A percentile compares a stretch with the other conserved stretches of the same genome.
Evolutionary conservation across 2,113 vertebrate genomes (phyloP).

Genomic region (Pachycephala philippinensis): DNA sequence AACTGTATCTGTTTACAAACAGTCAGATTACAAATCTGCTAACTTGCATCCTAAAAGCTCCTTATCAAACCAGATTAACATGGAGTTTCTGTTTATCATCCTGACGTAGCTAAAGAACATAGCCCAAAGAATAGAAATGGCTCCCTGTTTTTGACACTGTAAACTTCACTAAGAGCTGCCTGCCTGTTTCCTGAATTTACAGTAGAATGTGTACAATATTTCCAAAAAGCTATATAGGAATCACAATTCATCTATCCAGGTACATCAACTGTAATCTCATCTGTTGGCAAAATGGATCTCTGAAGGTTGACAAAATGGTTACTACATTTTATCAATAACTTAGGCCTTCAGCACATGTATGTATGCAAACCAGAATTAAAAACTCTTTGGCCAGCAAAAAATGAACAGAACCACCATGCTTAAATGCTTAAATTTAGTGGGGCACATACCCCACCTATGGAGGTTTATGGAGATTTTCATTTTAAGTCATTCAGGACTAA

Average conservation of each 20-base stretch:
- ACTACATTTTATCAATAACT: background rate
- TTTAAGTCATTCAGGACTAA: background rate
- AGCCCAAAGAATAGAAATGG: background rate
- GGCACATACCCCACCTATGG: fast-evolving
- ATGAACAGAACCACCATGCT: background rate
- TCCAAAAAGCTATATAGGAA: background rate
- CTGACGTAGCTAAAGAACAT: background rate
- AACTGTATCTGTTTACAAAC: conserved; percentile 57
- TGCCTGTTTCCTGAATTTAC: background rate
- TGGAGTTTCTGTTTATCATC: conserved; percentile 26
- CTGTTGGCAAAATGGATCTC: background rate
- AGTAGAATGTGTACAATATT: background rate
- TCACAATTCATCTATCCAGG: background rate
- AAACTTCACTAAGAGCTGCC: background rate
- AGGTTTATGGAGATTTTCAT: background rate
- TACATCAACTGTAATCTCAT: background rate
- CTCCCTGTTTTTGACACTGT: background rate
- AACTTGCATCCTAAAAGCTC: conserved; percentile 56
- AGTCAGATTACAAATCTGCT: conserved; percentile 50
- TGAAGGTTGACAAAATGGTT: background rate
- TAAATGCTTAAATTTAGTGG: background rate
- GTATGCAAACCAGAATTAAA: background rate
- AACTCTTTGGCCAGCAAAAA: background rate
- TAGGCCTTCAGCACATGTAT: background rate
- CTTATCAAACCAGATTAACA: conserved; percentile 44